phyloP scores from a whole-genome alignment of 1,140 invertebrate species.

The Hirudo medicinalis region DNA sequence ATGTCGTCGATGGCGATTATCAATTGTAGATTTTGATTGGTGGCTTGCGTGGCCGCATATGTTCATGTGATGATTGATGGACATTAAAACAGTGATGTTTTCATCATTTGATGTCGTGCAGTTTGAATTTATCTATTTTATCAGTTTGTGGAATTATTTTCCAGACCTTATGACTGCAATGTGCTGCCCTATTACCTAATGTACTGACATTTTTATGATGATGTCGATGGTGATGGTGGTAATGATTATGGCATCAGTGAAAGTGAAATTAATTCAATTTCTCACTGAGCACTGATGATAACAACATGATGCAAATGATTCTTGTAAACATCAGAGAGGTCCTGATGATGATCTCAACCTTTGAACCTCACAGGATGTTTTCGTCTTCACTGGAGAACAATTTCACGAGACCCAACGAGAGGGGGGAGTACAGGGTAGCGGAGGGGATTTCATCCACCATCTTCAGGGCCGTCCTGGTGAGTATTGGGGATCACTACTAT shows the following conservation, averaged over 20 bases:
- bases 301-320: not conserved
- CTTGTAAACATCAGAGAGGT: not conserved
- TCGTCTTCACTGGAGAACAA: slow-evolving; percentile 69
- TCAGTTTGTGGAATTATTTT: not conserved
- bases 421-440: slow-evolving; percentile 94
- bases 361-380: slow-evolving; percentile 64
- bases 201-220: not conserved
- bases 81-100: not conserved
- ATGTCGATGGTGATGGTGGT: not conserved
- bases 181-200: no score
- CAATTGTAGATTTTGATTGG: not conserved
- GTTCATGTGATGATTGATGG: not conserved
- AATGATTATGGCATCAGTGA: not conserved
- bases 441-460: slow-evolving; percentile 90
- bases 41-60: no score
- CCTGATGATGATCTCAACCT: not conserved
- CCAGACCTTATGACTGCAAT: not conserved
- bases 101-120: not conserved
- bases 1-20: not conserved
- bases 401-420: slow-evolving; percentile 80
- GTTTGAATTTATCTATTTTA: no score
- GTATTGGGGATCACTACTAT: slow-evolving; percentile 14
- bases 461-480: slow-evolving; percentile 75
- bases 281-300: not conserved
- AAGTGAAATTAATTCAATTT: not conserved